phyloP scores from a whole-genome alignment of 2,797 vertebrate genomes.

The Sus cebifrons region DNA sequence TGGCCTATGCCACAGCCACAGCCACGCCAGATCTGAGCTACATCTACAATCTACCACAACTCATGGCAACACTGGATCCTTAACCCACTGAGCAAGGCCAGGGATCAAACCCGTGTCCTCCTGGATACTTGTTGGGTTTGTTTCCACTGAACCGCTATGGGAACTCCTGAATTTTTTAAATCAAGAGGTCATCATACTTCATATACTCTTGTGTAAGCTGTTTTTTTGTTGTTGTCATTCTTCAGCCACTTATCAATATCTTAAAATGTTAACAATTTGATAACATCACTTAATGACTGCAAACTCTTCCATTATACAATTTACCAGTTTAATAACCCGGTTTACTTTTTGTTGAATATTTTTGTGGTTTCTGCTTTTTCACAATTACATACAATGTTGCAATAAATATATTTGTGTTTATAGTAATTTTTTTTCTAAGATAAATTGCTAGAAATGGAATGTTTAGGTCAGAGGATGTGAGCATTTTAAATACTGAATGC shows the following conservation, averaged over 20 bases:
- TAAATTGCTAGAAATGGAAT: neutral
- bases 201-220: neutral
- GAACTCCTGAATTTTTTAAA: neutral
- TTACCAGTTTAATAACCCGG: neutral
- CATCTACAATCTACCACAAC: too few species aligned
- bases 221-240: neutral
- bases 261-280: neutral
- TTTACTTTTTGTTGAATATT: neutral
- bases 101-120: too few species aligned
- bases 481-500: neutral
- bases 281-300: neutral
- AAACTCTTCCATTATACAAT: neutral
- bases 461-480: neutral
- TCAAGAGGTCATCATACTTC: neutral
- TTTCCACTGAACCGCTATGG: too few species aligned
- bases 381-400: neutral
- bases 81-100: too few species aligned
- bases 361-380: slow-evolving; percentile 26
- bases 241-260: neutral
- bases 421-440: neutral
- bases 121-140: too few species aligned
- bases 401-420: neutral
- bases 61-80: too few species aligned
- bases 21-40: too few species aligned
- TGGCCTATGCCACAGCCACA: too few species aligned